Conservation (phyloP, 2,113 vertebrate genomes). For the Nanorana parkeri region DNA sequence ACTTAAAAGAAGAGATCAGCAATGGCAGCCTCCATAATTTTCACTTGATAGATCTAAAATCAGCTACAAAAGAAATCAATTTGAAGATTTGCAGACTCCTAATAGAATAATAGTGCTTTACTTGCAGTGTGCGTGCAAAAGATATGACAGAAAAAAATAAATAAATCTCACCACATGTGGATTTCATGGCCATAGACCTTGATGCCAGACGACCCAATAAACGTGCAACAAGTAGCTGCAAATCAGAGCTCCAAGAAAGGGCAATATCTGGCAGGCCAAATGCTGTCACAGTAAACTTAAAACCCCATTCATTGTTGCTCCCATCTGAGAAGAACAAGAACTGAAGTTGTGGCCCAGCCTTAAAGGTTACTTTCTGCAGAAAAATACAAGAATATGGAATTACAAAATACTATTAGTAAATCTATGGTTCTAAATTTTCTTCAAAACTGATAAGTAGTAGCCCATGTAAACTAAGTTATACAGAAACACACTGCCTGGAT, state of each 20-base stretch:
- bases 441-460: too few relatives aligned
- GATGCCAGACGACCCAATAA: slow-evolving; percentile 94
- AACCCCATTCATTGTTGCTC: slow-evolving; percentile 98
- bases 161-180: slow-evolving; percentile 75
- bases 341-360: slow-evolving; percentile 93
- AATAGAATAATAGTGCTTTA: background rate
- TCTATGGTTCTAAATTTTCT: too few relatives aligned
- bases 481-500: too few relatives aligned
- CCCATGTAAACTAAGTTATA: too few relatives aligned
- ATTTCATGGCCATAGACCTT: slow-evolving; percentile 87
- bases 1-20: too few relatives aligned
- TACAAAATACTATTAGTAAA: too few relatives aligned
- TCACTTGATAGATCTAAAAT: too few relatives aligned
- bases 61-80: too few relatives aligned
- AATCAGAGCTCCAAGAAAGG: slow-evolving; percentile 93
- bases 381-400: slow-evolving; percentile 32
- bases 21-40: too few relatives aligned
- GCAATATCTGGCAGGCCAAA: slow-evolving; percentile 90
- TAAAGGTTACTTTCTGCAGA: slow-evolving; percentile 94
- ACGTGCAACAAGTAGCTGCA: slow-evolving; percentile 90
- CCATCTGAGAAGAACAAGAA: slow-evolving; percentile 98
- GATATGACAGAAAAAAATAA: fast-evolving
- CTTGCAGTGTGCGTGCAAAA: background rate
- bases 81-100: background rate
- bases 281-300: slow-evolving; percentile 92